Conservation (phyloP, 2,888 invertebrate species). For the Scelioninae gen. 1 region DNA sequence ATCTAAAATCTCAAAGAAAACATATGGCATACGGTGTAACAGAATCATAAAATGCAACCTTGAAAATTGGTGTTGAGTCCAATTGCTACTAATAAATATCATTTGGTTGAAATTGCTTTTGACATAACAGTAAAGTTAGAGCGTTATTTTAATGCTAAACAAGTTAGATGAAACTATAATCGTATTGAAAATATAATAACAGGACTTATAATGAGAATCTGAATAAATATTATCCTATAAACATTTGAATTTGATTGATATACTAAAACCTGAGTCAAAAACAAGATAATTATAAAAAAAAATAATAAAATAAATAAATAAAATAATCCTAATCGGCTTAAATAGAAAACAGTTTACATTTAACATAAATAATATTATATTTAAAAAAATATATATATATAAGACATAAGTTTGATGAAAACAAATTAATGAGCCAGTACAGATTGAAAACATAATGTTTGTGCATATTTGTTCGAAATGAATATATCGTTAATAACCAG, state of each 20-base stretch:
- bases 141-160: constrained; percentile 6
- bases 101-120: constrained; percentile 5
- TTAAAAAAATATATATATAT: not conserved
- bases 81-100: constrained; percentile 18
- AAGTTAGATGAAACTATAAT: constrained; percentile 6
- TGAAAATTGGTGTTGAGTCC: constrained; percentile 32
- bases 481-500: constrained; percentile 9
- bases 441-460: constrained; percentile 15
- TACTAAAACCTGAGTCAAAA: too few species aligned
- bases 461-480: not conserved
- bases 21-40: constrained; percentile 30
- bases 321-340: too few species aligned
- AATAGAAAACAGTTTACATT: too few species aligned
- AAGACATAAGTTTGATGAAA: constrained; percentile 4
- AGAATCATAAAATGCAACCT: constrained; percentile 43
- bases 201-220: too few species aligned
- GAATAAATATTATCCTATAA: too few species aligned
- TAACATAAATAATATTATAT: too few species aligned
- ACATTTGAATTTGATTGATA: too few species aligned
- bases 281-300: too few species aligned
- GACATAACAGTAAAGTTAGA: not conserved
- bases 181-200: constrained; percentile 2
- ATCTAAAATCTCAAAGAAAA: constrained; percentile 21
- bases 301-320: too few species aligned
- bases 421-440: constrained; percentile 29